phyloP scores from a whole-genome alignment of 2,113 vertebrate genomes.

The Nothobranchius furzeri region DNA sequence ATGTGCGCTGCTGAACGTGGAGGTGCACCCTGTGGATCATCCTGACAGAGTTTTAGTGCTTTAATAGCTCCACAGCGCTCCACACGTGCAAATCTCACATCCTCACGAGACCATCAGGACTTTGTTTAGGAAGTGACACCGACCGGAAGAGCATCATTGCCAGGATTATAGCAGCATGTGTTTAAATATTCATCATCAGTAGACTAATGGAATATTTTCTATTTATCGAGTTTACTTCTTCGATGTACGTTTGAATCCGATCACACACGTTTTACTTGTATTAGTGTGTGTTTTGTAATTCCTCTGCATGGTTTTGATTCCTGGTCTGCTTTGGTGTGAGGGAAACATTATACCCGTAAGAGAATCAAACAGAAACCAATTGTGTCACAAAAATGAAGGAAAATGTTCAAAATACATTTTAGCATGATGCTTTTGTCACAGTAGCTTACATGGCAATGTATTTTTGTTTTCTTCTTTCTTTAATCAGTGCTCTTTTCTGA shows the following conservation, averaged over 20 bases:
- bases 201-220: not conserved
- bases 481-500: too few species aligned
- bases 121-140: not conserved
- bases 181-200: not conserved
- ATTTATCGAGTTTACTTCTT: not conserved
- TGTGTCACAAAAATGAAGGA: not conserved
- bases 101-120: not conserved
- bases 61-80: not conserved
- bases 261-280: too few species aligned
- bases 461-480: too few species aligned
- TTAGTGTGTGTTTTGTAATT: not conserved
- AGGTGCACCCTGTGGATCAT: slow-evolving; percentile 36
- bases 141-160: too few species aligned
- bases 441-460: too few species aligned
- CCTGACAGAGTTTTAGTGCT: slow-evolving; percentile 6
- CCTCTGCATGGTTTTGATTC: not conserved
- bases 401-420: not conserved
- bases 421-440: too few species aligned
- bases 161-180: not conserved
- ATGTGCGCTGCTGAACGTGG: slow-evolving; percentile 41
- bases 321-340: slow-evolving; percentile 15
- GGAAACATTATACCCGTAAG: slow-evolving; percentile 16
- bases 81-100: slow-evolving; percentile 13
- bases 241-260: not conserved
- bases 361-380: not conserved